A percentile compares a stretch with the other conserved stretches of the same genome.
Evolutionary conservation across 2,113 vertebrate species (phyloP).

Genomic region (Pygathrix nemaeus): DNA sequence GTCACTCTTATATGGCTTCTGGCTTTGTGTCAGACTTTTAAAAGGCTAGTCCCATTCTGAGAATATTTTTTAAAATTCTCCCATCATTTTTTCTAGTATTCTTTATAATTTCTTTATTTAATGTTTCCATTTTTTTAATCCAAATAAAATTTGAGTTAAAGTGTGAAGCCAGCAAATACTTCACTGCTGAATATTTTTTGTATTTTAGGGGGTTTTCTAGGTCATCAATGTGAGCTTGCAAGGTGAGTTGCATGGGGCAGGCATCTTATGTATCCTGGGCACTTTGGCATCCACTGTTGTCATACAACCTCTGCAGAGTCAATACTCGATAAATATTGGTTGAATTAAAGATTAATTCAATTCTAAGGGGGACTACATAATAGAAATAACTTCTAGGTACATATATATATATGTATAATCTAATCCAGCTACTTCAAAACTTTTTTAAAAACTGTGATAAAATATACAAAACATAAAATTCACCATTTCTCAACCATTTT

Average conservation of each 20-base stretch:
- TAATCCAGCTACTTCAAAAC: neutral
- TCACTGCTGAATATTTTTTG: neutral
- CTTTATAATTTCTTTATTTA: slow-evolving; percentile 1
- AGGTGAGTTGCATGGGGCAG: neutral
- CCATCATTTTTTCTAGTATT: neutral
- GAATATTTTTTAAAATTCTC: neutral
- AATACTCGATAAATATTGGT: neutral
- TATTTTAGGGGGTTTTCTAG: neutral
- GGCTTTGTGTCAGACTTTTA: neutral
- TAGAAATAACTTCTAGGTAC: neutral
- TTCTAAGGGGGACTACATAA: neutral
- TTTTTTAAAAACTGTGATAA: neutral
- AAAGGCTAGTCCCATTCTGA: neutral
- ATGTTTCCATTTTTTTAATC: neutral
- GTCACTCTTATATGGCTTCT: neutral
- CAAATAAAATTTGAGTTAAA: neutral
- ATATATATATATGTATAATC: neutral
- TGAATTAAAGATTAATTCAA: neutral
- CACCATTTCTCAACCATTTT: neutral
- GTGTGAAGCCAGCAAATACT: neutral
- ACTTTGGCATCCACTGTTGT: neutral
- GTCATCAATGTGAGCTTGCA: neutral
- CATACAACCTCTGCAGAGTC: neutral
- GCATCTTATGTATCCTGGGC: neutral
- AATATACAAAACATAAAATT: neutral